These are phyloP conservation scores for Sinhomidia bicolor DNA, from an alignment of 2,888 invertebrate genomes.

Conservation along the genomic window DNA sequence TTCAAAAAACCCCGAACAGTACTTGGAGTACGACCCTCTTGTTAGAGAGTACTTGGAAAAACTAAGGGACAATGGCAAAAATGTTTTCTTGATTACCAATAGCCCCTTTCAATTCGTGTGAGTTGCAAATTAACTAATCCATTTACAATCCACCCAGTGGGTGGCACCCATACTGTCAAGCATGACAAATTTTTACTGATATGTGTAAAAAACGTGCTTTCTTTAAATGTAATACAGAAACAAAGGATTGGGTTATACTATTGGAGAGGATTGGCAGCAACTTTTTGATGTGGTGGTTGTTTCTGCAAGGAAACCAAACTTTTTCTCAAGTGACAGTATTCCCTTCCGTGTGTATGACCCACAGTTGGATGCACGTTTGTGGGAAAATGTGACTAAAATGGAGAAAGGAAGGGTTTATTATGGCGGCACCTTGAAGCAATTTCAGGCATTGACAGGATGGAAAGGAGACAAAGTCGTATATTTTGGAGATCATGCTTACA, in stretches of 20 bases:
- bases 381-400: constrained; percentile 94
- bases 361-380: constrained; percentile 90
- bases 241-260: constrained; percentile 94
- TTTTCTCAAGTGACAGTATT: constrained; percentile 93
- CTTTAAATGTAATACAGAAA: constrained; percentile 84
- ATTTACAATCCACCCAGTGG: too few species aligned
- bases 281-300: constrained; percentile 97
- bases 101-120: constrained; percentile 98
- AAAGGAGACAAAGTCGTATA: constrained; percentile 95
- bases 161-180: too few species aligned
- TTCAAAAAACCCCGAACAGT: constrained; percentile 90
- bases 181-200: too few species aligned
- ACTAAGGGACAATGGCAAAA: constrained; percentile 89
- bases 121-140: too few species aligned
- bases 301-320: constrained; percentile 96
- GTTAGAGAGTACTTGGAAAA: constrained; percentile 89
- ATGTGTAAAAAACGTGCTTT: too few species aligned
- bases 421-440: constrained; percentile 96
- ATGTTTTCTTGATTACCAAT: constrained; percentile 97
- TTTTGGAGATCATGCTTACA: constrained; percentile 99
- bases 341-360: constrained; percentile 95
- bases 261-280: constrained; percentile 93
- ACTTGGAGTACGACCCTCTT: constrained; percentile 89
- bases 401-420: constrained; percentile 95
- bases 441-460: constrained; percentile 97